These are phyloP conservation scores for Malurus leucopterus DNA, from an alignment of 2,797 vertebrate species.

Conservation along the genomic window DNA sequence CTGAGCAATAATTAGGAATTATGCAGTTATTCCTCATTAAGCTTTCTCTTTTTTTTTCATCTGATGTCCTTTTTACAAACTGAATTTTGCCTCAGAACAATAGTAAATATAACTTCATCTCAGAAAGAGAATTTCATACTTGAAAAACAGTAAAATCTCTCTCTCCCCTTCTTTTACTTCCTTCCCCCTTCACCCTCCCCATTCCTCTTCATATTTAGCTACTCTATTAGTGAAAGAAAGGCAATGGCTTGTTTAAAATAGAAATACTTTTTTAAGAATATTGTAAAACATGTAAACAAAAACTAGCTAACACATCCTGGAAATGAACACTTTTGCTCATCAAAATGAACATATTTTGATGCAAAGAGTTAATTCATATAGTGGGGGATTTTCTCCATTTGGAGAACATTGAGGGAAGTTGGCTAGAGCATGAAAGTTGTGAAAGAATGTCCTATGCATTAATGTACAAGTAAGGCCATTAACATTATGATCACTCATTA, in stretches of 20 bases:
- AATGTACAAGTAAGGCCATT: rapidly evolving
- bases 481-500: not conserved
- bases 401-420: not conserved
- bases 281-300: not conserved
- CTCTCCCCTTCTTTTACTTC: not conserved
- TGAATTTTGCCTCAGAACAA: not conserved
- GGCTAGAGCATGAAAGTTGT: not conserved
- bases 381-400: not conserved
- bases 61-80: not conserved
- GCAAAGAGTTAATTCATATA: not conserved
- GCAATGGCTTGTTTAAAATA: not conserved
- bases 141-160: not conserved
- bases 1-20: not conserved
- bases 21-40: not conserved
- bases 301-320: not conserved
- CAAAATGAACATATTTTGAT: not conserved
- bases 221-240: not conserved
- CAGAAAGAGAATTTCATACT: not conserved
- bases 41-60: not conserved
- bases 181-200: rapidly evolving
- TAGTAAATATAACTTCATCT: not conserved
- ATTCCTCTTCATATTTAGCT: not conserved
- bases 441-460: rapidly evolving
- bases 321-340: not conserved
- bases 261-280: not conserved